These are phyloP conservation scores for Prosapia bicincta DNA, from an alignment of 2,888 invertebrate species.

Conservation along the genomic window DNA sequence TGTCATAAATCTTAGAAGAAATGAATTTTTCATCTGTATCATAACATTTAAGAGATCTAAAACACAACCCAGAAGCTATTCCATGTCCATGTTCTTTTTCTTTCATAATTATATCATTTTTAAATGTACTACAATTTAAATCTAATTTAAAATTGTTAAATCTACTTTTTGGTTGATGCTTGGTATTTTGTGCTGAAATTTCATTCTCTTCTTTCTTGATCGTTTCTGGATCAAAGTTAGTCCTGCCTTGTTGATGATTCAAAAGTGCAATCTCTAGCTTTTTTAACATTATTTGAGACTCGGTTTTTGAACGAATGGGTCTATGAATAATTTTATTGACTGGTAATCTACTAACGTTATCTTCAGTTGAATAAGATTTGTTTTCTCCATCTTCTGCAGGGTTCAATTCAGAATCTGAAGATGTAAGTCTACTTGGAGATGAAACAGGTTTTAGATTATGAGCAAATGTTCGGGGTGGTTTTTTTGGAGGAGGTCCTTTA, in stretches of 20 bases:
- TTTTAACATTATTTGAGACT: conserved; percentile 58
- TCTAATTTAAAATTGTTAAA: not conserved
- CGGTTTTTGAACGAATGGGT: conserved; percentile 40
- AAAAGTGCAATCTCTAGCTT: conserved; percentile 39
- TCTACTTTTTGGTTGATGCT: not conserved
- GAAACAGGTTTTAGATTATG: conserved; percentile 40
- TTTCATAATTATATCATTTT: not conserved
- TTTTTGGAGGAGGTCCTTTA: conserved; percentile 67
- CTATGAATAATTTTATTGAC: not conserved
- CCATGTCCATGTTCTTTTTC: not conserved
- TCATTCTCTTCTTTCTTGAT: conserved; percentile 16
- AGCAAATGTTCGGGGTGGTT: conserved; percentile 66
- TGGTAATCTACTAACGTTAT: not conserved
- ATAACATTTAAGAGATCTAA: conserved; percentile 17
- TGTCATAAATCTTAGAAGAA: conserved; percentile 27
- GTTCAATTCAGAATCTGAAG: conserved; percentile 29
- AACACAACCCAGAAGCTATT: not conserved
- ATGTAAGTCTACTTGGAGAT: conserved; percentile 1
- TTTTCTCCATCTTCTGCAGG: conserved; percentile 16
- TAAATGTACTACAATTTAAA: not conserved
- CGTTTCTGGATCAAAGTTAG: conserved; percentile 42
- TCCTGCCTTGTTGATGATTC: conserved; percentile 34
- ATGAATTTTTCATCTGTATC: conserved; percentile 4
- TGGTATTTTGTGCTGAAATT: not conserved
- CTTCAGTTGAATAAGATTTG: not conserved